Base-by-base conservation (phyloP, 2,888 invertebrate species). In the Tenodera sinensis region DNA sequence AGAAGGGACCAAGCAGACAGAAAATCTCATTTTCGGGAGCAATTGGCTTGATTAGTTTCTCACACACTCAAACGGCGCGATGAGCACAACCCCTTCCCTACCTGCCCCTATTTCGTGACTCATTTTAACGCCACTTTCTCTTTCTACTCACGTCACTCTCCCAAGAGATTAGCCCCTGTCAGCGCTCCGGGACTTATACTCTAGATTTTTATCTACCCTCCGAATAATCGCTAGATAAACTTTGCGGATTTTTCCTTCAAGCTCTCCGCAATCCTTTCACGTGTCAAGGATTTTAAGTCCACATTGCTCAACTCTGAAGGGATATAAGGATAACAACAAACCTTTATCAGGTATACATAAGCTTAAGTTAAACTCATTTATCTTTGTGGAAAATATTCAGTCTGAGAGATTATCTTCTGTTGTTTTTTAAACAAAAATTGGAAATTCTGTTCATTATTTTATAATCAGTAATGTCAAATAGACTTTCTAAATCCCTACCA, bases 41-140 rank as follows among this genome's bases (percentile, higher is more conserved):
- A 85, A 85, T 47, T 85, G 85, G 27, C 85, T 85, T 85, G 85
- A 85, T 85, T 85, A 85, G 85, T 85, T 85, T 54, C 47, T 47
- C 54, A 85, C 85, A 85, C 85, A 85, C 85, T 85, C 28, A n/a
- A 4, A 47, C 47, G 27, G 34, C n/a, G 54, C 12, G 85, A n/a
- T 12, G n/a, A 42, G 27, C 12, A 71, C 54, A 2, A 7, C 47
- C 34, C n/a, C 28, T n/a, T 47, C 27, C 54, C n/a, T 6, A 9
- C 34, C 20, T 28, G 30, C 20, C 85, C 54, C 54, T 71, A 20
- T 71, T 71, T 71, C 54, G 27, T 27, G 47, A 27, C 28, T 47
- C 47, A 85, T 47, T 71, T 71, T 71, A 71, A 20, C 54, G 54
- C 54, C 20, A 20, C 54, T 15, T 71, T 71, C 54, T 71, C 54